A percentile compares a stretch with the other conserved stretches of the same genome.
These are phyloP conservation scores for Microtus oregoni DNA, from an alignment of 2,113 vertebrate genomes.

Conservation along the genomic window DNA sequence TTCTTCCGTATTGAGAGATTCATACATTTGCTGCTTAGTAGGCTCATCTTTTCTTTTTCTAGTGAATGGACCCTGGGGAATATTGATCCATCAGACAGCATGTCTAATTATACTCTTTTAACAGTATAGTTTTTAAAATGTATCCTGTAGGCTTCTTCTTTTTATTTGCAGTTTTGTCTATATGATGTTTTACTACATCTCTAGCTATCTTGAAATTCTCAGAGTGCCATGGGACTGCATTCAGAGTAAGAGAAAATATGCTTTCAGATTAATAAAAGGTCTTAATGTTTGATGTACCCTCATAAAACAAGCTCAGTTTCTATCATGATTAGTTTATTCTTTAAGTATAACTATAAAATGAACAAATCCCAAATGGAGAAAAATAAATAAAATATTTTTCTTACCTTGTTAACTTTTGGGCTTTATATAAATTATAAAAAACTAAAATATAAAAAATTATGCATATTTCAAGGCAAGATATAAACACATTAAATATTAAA, in stretches of 20 bases:
- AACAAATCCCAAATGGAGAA: not conserved
- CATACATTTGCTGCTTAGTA: not conserved
- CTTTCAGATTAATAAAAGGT: not conserved
- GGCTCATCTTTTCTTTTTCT: not conserved
- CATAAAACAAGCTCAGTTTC: not conserved
- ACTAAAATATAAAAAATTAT: not conserved
- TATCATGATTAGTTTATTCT: not conserved
- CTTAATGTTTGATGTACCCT: not conserved
- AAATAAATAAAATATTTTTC: not conserved
- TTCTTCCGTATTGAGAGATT: not conserved
- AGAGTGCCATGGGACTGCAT: not conserved
- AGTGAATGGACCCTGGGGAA: not conserved
- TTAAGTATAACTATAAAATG: not conserved
- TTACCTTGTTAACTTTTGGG: not conserved
- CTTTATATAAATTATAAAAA: not conserved
- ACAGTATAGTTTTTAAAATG: not conserved
- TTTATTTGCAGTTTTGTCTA: not conserved
- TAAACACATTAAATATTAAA: not conserved
- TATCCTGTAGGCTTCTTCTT: not conserved
- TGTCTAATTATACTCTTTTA: conserved; percentile 31
- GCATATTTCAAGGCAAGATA: not conserved
- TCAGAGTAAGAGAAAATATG: not conserved
- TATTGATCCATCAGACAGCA: not conserved
- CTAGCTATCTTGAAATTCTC: not conserved
- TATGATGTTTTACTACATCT: not conserved